Evolutionary conservation across 1,140 invertebrate species (phyloP).

Genomic region (Drosophila guanche): DNA sequence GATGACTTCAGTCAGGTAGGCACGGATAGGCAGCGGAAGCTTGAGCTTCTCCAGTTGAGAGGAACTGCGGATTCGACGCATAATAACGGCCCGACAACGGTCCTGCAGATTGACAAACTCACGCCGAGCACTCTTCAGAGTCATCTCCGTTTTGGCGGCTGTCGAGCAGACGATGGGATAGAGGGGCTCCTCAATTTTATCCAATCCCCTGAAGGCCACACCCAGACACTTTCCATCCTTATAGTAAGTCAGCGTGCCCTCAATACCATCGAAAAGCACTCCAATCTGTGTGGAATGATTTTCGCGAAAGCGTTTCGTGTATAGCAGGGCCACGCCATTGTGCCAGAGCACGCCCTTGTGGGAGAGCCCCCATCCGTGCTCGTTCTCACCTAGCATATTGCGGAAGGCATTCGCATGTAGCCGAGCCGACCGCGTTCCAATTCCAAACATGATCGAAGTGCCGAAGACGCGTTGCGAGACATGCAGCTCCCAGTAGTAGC

Average conservation of each 20-base stretch:
- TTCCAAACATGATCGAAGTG: slow-evolving; percentile 91
- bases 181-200: slow-evolving; percentile 85
- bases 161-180: slow-evolving; percentile 90
- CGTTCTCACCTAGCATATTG: slow-evolving; percentile 89
- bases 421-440: slow-evolving; percentile 87
- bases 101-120: slow-evolving; percentile 89
- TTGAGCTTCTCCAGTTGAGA: slow-evolving; percentile 84
- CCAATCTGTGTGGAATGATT: slow-evolving; percentile 88
- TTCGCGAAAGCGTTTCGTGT: slow-evolving; percentile 88
- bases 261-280: slow-evolving; percentile 87
- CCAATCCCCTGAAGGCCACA: slow-evolving; percentile 85
- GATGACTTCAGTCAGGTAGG: slow-evolving; percentile 84
- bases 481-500: slow-evolving; percentile 89
- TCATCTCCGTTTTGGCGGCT: slow-evolving; percentile 90
- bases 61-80: slow-evolving; percentile 83
- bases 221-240: slow-evolving; percentile 88
- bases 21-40: slow-evolving; percentile 83
- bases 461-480: slow-evolving; percentile 88
- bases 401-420: slow-evolving; percentile 88
- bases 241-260: slow-evolving; percentile 89
- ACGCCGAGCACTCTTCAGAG: slow-evolving; percentile 85
- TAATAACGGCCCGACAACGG: slow-evolving; percentile 85
- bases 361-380: slow-evolving; percentile 89
- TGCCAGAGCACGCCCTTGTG: slow-evolving; percentile 91
- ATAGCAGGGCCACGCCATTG: slow-evolving; percentile 86